Evolutionary conservation across 1,140 invertebrate genomes (phyloP).

Genomic region (Neodiprion fabricii): DNA sequence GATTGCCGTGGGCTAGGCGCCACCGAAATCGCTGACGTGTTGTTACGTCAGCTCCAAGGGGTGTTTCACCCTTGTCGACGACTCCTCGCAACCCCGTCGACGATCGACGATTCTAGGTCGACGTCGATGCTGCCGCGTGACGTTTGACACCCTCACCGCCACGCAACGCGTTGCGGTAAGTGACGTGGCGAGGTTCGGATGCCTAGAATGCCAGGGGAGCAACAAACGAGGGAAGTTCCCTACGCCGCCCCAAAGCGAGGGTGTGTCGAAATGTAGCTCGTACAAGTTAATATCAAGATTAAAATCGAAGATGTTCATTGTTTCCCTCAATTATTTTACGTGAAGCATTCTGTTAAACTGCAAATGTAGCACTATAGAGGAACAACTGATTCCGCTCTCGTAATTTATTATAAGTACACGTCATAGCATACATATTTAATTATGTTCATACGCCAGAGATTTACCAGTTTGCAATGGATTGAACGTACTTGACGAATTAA

Average conservation of each 20-base stretch:
- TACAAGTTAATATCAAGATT: too few species aligned
- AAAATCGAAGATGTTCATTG: too few species aligned
- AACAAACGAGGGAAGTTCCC: slow-evolving; percentile 28
- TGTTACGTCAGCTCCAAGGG: slow-evolving; percentile 19
- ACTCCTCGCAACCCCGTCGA: not conserved
- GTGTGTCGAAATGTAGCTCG: too few species aligned
- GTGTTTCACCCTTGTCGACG: slow-evolving; percentile 6
- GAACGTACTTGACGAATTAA: too few species aligned
- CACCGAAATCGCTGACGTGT: slow-evolving; percentile 26
- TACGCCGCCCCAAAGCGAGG: not conserved
- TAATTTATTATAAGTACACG: too few species aligned
- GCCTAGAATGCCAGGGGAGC: slow-evolving; percentile 34
- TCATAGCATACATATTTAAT: too few species aligned
- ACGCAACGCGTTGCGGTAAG: slow-evolving; percentile 22
- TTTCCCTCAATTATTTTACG: not conserved
- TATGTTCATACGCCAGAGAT: too few species aligned
- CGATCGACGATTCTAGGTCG: not conserved
- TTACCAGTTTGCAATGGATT: too few species aligned
- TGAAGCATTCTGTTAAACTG: not conserved
- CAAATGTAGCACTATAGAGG: slow-evolving; percentile 5
- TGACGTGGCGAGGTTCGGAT: slow-evolving; percentile 45
- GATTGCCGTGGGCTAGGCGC: slow-evolving; percentile 23
- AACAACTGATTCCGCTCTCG: not conserved
- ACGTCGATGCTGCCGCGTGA: slow-evolving; percentile 15
- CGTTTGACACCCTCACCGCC: slow-evolving; percentile 1